Percentiles rank a stretch among this genome's conserved stretches.
Evolutionary conservation across 1,140 invertebrate species (phyloP).

Genomic region (Heterodera carotae): DNA sequence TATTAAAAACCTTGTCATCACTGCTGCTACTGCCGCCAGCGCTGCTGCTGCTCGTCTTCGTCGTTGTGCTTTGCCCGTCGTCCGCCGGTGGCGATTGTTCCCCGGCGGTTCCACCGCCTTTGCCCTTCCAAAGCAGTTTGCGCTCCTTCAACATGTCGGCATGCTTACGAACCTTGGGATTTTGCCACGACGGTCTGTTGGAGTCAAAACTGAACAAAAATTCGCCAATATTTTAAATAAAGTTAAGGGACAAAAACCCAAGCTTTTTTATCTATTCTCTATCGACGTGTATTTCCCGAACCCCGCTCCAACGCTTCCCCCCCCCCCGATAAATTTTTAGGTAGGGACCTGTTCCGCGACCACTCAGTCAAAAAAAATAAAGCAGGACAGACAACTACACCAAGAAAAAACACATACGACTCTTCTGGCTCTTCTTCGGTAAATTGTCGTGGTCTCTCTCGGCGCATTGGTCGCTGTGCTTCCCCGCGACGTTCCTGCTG

Average conservation of each 20-base stretch:
- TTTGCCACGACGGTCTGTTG: slow-evolving; percentile 15
- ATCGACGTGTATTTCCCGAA: too few relatives aligned
- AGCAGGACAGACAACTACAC: too few relatives aligned
- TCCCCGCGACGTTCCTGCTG: too few relatives aligned
- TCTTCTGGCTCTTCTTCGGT: neutral
- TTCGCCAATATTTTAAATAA: too few relatives aligned
- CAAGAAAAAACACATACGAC: neutral
- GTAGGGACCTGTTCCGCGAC: too few relatives aligned
- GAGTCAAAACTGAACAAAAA: neutral
- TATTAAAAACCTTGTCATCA: neutral
- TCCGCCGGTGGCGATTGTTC: too few relatives aligned
- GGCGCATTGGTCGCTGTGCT: neutral
- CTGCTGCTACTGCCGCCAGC: neutral
- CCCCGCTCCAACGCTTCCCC: too few relatives aligned
- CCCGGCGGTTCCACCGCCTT: neutral
- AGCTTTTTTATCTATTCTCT: too few relatives aligned
- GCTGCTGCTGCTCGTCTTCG: neutral
- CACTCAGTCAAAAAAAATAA: too few relatives aligned
- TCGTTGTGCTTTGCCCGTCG: neutral
- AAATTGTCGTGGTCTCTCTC: neutral
- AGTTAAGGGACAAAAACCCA: too few relatives aligned
- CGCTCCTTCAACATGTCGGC: slow-evolving; percentile 26
- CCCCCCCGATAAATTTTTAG: too few relatives aligned
- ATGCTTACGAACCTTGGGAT: slow-evolving; percentile 15
- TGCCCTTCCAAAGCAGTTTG: slow-evolving; percentile 29